These are phyloP conservation scores for Peromyscus nudipes DNA, from an alignment of 2,797 vertebrate species.

Conservation along the genomic window DNA sequence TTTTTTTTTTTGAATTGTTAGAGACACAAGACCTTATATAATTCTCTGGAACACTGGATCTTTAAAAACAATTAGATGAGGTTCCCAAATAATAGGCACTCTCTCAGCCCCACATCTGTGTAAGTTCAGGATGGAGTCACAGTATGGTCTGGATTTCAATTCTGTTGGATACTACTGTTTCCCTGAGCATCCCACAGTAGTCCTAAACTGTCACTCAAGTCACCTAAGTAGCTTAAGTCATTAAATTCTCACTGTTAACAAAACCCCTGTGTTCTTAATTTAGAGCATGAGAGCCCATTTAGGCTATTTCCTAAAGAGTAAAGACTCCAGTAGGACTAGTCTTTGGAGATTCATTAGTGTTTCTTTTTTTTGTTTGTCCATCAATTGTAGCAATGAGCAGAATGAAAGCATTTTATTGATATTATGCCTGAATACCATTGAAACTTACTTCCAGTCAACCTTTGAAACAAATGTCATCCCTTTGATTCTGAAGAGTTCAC, in stretches of 20 bases:
- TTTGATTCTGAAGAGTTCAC: not conserved
- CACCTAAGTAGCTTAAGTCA: not conserved
- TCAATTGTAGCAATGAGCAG: not conserved
- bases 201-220: not conserved
- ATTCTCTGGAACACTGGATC: not conserved
- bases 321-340: not conserved
- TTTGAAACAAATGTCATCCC: not conserved
- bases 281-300: rapidly evolving
- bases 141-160: not conserved
- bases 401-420: not conserved
- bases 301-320: not conserved
- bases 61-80: not conserved
- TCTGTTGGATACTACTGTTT: not conserved
- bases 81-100: not conserved
- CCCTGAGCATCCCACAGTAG: not conserved
- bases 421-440: not conserved
- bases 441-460: not conserved
- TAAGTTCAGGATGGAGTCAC: not conserved
- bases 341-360: not conserved
- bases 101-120: not conserved
- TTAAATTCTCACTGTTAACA: not conserved
- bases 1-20: not conserved
- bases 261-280: not conserved
- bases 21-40: not conserved
- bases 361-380: not conserved